A percentile compares a stretch with the other conserved stretches of the same genome.
These are phyloP conservation scores for Rhinolophus sinicus DNA, from an alignment of 2,113 vertebrate genomes.

Conservation along the genomic window DNA sequence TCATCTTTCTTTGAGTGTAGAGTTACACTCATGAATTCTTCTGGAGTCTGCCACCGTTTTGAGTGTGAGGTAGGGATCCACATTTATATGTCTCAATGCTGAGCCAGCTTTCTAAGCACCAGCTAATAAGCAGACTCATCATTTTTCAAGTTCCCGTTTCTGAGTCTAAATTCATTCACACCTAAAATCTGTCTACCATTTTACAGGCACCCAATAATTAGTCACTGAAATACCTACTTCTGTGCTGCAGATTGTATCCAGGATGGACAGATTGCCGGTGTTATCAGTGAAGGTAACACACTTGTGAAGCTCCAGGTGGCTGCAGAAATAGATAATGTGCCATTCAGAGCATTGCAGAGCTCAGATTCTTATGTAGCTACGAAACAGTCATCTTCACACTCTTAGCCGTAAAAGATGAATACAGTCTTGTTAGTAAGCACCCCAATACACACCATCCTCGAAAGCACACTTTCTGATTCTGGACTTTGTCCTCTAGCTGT, in stretches of 20 bases:
- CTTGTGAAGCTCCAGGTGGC: rapidly evolving
- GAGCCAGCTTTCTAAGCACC: not conserved
- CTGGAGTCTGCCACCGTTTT: no score
- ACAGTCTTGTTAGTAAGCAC: not conserved
- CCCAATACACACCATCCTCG: not conserved
- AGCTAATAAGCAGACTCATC: not conserved
- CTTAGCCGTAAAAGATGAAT: not conserved
- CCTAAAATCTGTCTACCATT: not conserved
- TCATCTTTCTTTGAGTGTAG: not conserved
- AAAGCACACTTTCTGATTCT: not conserved
- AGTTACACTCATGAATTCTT: not conserved
- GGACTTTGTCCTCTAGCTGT: not conserved
- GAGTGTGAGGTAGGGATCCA: not conserved
- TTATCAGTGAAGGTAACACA: rapidly evolving
- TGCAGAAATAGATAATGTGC: no score
- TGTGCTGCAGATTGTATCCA: not conserved
- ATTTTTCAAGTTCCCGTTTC: not conserved
- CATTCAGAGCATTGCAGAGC: not conserved
- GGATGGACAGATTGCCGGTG: no score
- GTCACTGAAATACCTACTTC: rapidly evolving
- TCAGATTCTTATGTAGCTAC: rapidly evolving
- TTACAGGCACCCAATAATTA: not conserved
- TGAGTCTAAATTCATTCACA: not conserved
- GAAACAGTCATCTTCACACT: not conserved
- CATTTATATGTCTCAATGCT: not conserved